Evolutionary conservation across 2,888 invertebrate species (phyloP).

Genomic region (Auanema sp.): DNA sequence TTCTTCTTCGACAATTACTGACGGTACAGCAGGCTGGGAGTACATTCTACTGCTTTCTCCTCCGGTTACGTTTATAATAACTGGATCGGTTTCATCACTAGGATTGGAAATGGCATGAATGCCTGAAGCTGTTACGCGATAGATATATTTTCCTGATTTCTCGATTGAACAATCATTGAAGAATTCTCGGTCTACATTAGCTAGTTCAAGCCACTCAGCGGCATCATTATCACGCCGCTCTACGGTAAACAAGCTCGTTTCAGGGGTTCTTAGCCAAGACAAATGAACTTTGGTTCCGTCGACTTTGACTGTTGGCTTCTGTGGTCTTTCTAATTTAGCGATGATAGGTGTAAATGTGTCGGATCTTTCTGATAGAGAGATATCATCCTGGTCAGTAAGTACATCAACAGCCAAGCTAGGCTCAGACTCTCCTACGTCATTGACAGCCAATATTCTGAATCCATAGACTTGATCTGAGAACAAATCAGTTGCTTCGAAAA

Average conservation of each 20-base stretch:
- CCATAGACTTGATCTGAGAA: constrained; percentile 55
- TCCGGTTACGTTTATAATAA: constrained; percentile 22
- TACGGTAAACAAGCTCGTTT: constrained; percentile 42
- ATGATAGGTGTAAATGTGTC: constrained; percentile 37
- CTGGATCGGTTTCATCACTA: constrained; percentile 30
- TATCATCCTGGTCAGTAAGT: constrained; percentile 38
- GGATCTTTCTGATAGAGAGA: constrained; percentile 26
- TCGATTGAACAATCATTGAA: constrained; percentile 56
- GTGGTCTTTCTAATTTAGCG: constrained; percentile 35
- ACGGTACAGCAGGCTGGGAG: not conserved
- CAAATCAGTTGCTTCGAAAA: constrained; percentile 45
- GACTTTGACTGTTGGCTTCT: constrained; percentile 28
- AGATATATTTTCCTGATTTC: constrained; percentile 45
- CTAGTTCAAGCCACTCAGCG: constrained; percentile 57
- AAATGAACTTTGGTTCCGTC: constrained; percentile 42
- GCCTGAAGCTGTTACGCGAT: constrained; percentile 49
- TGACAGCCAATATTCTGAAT: constrained; percentile 52
- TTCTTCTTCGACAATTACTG: constrained; percentile 16
- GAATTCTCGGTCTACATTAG: constrained; percentile 44
- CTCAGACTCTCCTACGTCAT: constrained; percentile 53
- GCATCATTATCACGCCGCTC: constrained; percentile 29
- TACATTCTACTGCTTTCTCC: constrained; percentile 4
- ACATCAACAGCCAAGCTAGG: constrained; percentile 53
- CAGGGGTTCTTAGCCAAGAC: constrained; percentile 39
- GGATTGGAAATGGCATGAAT: constrained; percentile 36